phyloP scores from a whole-genome alignment of 2,888 invertebrate genomes.

The Pseudolycoriella hygida region DNA sequence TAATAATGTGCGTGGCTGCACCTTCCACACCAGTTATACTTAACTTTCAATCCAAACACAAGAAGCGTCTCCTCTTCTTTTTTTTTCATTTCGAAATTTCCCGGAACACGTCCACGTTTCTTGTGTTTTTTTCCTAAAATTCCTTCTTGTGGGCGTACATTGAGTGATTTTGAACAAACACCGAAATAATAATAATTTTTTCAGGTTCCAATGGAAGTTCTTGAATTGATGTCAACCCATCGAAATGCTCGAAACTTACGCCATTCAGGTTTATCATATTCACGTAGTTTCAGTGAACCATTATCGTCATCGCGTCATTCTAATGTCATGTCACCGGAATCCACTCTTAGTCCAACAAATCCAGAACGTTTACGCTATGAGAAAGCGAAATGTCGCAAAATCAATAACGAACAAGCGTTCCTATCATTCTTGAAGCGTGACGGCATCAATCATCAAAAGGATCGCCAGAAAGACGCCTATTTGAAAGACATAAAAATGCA shows the following conservation, averaged over 20 bases:
- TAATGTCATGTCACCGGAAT: slow-evolving; percentile 6
- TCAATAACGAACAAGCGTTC: slow-evolving; percentile 11
- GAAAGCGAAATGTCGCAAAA: slow-evolving; percentile 6
- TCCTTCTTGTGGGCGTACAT: too few relatives aligned
- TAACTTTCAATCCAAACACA: too few relatives aligned
- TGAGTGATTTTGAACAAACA: too few relatives aligned
- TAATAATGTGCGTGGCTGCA: too few relatives aligned
- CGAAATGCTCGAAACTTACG: slow-evolving; percentile 52
- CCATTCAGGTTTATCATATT: slow-evolving; percentile 54
- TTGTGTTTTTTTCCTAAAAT: too few relatives aligned
- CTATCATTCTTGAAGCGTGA: slow-evolving; percentile 10
- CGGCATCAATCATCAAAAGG: slow-evolving; percentile 3
- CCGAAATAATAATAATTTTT: neutral
- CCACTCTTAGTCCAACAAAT: slow-evolving; percentile 7
- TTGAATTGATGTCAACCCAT: slow-evolving; percentile 52
- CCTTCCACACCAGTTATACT: too few relatives aligned
- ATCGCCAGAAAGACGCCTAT: slow-evolving; percentile 31
- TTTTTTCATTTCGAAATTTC: too few relatives aligned
- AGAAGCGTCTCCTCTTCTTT: too few relatives aligned
- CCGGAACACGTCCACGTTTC: too few relatives aligned
- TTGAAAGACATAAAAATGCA: slow-evolving; percentile 57
- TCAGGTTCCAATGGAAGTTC: slow-evolving; percentile 48
- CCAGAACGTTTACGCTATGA: slow-evolving; percentile 1
- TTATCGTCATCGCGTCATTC: slow-evolving; percentile 14
- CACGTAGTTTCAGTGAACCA: slow-evolving; percentile 52